phyloP scores from a whole-genome alignment of 2,888 invertebrate species.

The Podabrus alpinus region DNA sequence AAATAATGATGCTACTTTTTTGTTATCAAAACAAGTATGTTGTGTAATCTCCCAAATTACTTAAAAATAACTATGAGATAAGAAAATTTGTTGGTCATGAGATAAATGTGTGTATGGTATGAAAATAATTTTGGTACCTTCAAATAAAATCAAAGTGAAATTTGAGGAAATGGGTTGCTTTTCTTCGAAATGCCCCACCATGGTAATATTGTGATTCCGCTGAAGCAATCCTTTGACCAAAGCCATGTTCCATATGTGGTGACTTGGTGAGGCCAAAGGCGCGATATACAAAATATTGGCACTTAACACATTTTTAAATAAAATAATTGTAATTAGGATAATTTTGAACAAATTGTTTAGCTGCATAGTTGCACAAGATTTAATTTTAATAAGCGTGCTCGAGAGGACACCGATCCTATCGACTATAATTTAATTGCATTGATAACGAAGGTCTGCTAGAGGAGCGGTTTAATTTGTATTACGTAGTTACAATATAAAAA shows the following conservation, averaged over 20 bases:
- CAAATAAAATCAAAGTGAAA: constrained; percentile 2
- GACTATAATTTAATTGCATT: neutral
- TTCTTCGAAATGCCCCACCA: constrained; percentile 4
- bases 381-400: neutral
- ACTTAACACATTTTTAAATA: neutral
- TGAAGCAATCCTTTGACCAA: neutral
- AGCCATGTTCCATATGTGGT: constrained; percentile 10
- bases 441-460: neutral
- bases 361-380: neutral
- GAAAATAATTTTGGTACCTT: neutral
- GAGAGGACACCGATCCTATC: too few species aligned
- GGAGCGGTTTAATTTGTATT: too few species aligned
- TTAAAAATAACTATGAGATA: neutral
- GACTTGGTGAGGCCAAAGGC: constrained; percentile 7
- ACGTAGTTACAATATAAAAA: too few species aligned
- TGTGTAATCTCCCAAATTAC: neutral
- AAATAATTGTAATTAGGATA: neutral
- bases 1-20: too few species aligned
- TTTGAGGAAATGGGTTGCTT: neutral
- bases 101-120: neutral
- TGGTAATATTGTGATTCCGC: constrained; percentile 8
- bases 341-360: neutral
- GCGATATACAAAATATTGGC: constrained; percentile 6
- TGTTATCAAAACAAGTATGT: too few species aligned
- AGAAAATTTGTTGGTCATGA: neutral